A percentile compares a stretch with the other conserved stretches of the same genome.
Conservation (phyloP, 1,140 invertebrate species). For the Neoseiulus cucumeris region DNA sequence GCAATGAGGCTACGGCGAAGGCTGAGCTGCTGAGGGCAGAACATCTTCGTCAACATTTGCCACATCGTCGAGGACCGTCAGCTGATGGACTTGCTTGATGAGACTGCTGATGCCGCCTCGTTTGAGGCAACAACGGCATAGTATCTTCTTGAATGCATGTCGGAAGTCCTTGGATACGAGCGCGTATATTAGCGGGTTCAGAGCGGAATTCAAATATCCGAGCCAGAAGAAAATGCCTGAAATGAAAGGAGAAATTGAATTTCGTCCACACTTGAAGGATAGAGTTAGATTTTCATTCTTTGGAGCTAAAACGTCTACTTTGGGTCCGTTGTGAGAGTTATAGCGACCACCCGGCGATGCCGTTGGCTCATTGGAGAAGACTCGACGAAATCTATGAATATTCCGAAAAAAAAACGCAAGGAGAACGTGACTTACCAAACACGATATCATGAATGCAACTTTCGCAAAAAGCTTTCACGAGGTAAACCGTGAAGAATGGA, state of each 20-base stretch:
- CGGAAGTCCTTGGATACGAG: slow-evolving; percentile 79
- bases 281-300: too few species aligned
- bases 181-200: slow-evolving; percentile 76
- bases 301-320: too few species aligned
- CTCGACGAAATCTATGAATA: too few species aligned
- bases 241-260: slow-evolving; percentile 14
- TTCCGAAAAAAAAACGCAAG: slow-evolving; percentile 18
- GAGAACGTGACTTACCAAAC: slow-evolving; percentile 35
- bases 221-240: slow-evolving; percentile 74
- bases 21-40: not conserved
- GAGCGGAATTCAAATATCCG: slow-evolving; percentile 82
- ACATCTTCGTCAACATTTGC: slow-evolving; percentile 11
- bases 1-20: not conserved
- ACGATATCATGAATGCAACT: slow-evolving; percentile 54
- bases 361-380: too few species aligned
- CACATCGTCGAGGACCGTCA: slow-evolving; percentile 22
- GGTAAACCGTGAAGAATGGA: slow-evolving; percentile 83
- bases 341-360: too few species aligned
- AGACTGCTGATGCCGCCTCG: slow-evolving; percentile 23
- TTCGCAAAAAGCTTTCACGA: slow-evolving; percentile 54
- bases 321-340: too few species aligned
- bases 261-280: too few species aligned
- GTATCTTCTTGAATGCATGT: slow-evolving; percentile 71
- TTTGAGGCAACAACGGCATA: slow-evolving; percentile 43
- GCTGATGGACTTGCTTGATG: slow-evolving; percentile 23